Evolutionary conservation across 2,888 invertebrate genomes (phyloP).

Genomic region (Erynnis tages): DNA sequence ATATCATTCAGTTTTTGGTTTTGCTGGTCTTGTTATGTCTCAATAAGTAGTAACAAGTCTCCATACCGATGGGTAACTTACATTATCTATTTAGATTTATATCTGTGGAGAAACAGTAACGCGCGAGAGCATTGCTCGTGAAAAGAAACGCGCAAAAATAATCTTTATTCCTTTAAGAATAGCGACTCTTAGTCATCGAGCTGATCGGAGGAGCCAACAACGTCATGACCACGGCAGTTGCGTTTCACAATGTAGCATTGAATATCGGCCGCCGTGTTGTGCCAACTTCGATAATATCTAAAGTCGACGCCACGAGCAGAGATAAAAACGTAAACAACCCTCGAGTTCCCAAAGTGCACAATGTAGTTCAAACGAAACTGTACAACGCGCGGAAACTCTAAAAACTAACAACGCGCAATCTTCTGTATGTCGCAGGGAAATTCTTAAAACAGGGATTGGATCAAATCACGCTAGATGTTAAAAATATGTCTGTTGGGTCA

Average conservation of each 20-base stretch:
- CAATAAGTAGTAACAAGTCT: too few species aligned
- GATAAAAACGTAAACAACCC: conserved; percentile 23
- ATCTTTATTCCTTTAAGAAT: conserved; percentile 11
- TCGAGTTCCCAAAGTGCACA: conserved; percentile 13
- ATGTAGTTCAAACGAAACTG: not conserved
- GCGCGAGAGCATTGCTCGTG: conserved; percentile 70
- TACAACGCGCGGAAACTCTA: not conserved
- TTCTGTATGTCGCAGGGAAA: too few species aligned
- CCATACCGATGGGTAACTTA: too few species aligned
- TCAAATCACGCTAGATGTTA: too few species aligned
- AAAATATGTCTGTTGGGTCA: too few species aligned
- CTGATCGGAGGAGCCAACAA: conserved; percentile 42
- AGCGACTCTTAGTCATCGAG: conserved; percentile 1
- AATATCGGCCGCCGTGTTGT: conserved; percentile 73
- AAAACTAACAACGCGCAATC: not conserved
- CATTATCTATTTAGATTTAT: too few species aligned
- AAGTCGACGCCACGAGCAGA: conserved; percentile 13
- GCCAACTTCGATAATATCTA: conserved; percentile 36
- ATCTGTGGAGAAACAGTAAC: conserved; percentile 39
- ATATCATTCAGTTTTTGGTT: too few species aligned
- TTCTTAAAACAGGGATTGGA: too few species aligned
- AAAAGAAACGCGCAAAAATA: conserved; percentile 32
- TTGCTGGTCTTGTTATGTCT: too few species aligned
- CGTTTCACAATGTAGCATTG: conserved; percentile 46
- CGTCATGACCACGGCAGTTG: conserved; percentile 65